Base-by-base conservation (phyloP, 2,113 vertebrate genomes). In the Urocitellus parryii region DNA sequence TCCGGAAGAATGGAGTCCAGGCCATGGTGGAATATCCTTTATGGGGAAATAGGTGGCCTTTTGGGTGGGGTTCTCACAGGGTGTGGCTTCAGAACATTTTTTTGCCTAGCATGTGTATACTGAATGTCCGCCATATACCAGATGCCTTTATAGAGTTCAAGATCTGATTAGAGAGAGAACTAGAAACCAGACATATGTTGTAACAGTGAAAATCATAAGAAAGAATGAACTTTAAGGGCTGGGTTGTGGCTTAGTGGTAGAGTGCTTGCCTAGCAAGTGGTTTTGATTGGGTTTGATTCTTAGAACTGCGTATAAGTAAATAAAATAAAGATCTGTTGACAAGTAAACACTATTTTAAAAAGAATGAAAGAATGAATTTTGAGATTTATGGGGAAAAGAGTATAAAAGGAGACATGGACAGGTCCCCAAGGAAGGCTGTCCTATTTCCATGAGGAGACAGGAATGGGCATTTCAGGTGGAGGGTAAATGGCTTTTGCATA, bases 21-120 rank as follows among this genome's bases (percentile, higher is more conserved):
- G 99, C 99, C 77, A 99, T 99, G 99, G 99, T 99, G 82, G 99
- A 99, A 99, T 99, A 99, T 99, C 99, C 99, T 99, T 97, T 90
- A 32, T 37, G 87, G 70, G 39, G 68, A 78, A 92, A 58, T 17
- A 22, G n/a, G 61, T 67, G 13, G 74, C 51, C 4, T 14, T 81
- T 86, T 39, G 39, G 25, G 6, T 68, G 61, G 37, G n/a, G 2
- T 8, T 67, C 70, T 79, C 17, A 14, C 0, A 1, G 42, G 48
- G 37, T 29, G 79, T 34, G 4, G 18, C 39, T 9, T 14, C 39
- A 8, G 8, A 14, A 79, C 2, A 5, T 81, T 29, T n/a, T 73
- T 90, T 72, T 1, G 93, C 29, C 27, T 27, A 51, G 17, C 1
- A 0, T 22, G 24, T 77, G 4, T 65, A 25, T 81, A 0, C 18